Evolutionary conservation across 2,797 vertebrate species (phyloP).

Genomic region (Sandelia bainsii): DNA sequence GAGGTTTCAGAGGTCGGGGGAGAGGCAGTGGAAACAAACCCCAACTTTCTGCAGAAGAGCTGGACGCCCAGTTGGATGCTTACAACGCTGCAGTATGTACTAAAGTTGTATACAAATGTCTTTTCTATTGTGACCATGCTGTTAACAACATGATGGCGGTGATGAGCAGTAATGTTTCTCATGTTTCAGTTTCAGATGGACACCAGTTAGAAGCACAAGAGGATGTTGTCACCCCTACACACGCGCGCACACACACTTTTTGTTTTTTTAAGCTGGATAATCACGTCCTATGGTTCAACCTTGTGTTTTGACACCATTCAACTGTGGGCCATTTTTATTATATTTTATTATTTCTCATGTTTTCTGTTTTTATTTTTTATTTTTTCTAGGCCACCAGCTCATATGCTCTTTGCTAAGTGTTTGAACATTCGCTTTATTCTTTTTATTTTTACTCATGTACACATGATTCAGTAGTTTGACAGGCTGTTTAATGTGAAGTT

Average conservation of each 20-base stretch:
- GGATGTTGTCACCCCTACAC: slow-evolving; percentile 7
- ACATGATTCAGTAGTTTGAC: slow-evolving; percentile 23
- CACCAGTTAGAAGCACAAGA: slow-evolving; percentile 86
- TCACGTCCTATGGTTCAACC: slow-evolving; percentile 11
- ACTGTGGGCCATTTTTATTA: slow-evolving; percentile 77
- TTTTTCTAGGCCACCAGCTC: background rate
- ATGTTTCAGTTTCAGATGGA: slow-evolving; percentile 87
- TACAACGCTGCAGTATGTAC: slow-evolving; percentile 91
- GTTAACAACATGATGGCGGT: background rate
- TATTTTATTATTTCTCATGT: slow-evolving; percentile 37
- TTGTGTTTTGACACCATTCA: slow-evolving; percentile 85
- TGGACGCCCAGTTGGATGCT: slow-evolving; percentile 95
- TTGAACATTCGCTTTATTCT: background rate
- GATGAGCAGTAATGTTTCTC: background rate
- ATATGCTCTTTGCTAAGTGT: slow-evolving; percentile 3
- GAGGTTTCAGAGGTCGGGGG: slow-evolving; percentile 82
- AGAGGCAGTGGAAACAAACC: slow-evolving; percentile 81
- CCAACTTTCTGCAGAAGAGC: slow-evolving; percentile 92
- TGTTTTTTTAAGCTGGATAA: slow-evolving; percentile 41
- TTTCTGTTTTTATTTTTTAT: slow-evolving; percentile 34
- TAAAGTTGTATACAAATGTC: fast-evolving
- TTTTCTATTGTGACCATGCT: background rate
- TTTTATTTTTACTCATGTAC: slow-evolving; percentile 17
- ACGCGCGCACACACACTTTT: background rate
- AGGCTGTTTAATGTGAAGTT: slow-evolving; percentile 37